Conservation (phyloP, 2,113 vertebrate species). For the Symphodus melops region DNA sequence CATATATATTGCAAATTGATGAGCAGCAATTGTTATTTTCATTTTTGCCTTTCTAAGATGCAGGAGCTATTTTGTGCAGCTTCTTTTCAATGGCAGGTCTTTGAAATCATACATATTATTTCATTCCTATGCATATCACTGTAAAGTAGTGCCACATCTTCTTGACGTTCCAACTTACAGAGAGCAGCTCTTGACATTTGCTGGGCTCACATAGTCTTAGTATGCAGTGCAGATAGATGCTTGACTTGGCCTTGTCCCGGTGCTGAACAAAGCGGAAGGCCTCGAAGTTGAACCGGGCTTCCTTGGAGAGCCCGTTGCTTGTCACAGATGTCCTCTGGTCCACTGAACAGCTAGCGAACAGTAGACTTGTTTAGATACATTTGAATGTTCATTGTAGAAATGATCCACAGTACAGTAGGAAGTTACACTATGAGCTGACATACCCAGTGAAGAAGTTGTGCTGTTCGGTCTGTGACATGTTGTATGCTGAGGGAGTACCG, state of each 20-base stretch:
- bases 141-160: neutral
- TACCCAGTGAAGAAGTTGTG: constrained; percentile 83
- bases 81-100: no score
- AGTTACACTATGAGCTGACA: neutral
- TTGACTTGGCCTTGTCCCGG: constrained; percentile 74
- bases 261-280: constrained; percentile 85
- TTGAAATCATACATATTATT: no score
- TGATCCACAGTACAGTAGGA: neutral
- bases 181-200: constrained; percentile 73
- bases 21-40: no score
- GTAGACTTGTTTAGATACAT: neutral
- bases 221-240: constrained; percentile 83
- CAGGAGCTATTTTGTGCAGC: no score
- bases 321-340: constrained; percentile 57
- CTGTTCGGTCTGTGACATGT: constrained; percentile 46
- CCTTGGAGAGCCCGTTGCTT: constrained; percentile 72
- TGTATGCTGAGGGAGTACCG: constrained; percentile 77
- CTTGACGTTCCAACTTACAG: constrained; percentile 58
- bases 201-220: constrained; percentile 82
- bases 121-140: no score
- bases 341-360: constrained; percentile 69
- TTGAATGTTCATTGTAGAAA: neutral
- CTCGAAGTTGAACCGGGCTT: constrained; percentile 80
- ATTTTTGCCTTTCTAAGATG: no score
- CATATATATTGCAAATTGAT: no score